Percentiles rank a stretch among this genome's conserved stretches.
Evolutionary conservation across 2,113 vertebrate genomes (phyloP).

Genomic region (Butorides virescens): DNA sequence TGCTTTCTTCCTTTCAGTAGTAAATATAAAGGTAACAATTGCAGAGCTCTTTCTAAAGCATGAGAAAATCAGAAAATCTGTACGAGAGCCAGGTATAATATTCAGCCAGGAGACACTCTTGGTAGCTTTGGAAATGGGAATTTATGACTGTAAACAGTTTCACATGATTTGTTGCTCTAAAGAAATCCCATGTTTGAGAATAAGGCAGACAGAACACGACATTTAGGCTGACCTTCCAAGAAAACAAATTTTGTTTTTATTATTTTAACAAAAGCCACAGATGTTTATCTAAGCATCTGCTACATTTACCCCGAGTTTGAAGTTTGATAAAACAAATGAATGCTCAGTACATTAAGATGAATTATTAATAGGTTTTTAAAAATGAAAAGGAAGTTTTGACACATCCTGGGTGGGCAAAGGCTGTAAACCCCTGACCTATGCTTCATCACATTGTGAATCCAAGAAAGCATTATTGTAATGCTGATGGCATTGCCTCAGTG

Average conservation of each 20-base stretch:
- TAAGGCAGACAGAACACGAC: background rate
- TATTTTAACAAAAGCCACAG: background rate
- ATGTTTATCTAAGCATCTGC: slow-evolving; percentile 13
- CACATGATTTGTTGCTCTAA: background rate
- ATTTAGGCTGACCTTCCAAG: slow-evolving; percentile 35
- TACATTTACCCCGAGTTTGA: background rate
- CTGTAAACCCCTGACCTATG: background rate
- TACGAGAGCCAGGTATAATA: background rate
- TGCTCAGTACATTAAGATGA: background rate
- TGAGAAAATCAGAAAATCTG: background rate
- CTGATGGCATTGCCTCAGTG: background rate
- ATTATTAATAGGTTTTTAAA: background rate
- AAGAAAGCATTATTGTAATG: background rate
- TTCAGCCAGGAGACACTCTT: background rate
- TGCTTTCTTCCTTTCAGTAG: background rate
- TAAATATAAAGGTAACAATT: background rate
- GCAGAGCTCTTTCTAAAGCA: background rate
- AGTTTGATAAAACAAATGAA: background rate
- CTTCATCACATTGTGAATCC: background rate
- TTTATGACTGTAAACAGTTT: background rate
- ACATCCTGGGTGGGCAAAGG: background rate
- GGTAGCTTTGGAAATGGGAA: background rate
- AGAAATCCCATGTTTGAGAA: background rate
- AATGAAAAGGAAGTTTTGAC: background rate
- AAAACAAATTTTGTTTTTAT: slow-evolving; percentile 32